Evolutionary conservation across 2,797 vertebrate genomes (phyloP).

Genomic region (Chelon auratus): DNA sequence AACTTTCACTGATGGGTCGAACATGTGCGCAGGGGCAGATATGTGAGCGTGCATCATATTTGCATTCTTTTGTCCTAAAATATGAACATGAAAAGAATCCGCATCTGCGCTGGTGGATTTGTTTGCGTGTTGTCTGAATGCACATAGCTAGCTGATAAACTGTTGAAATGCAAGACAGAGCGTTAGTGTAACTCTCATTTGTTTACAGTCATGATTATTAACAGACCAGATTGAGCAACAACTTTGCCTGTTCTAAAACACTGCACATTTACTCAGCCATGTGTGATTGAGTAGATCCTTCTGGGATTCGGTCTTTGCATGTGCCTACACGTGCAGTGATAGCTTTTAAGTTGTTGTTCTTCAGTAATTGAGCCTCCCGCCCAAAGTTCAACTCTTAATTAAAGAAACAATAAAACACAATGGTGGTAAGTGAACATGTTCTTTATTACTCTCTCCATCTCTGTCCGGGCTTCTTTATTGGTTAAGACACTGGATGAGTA

Average conservation of each 20-base stretch:
- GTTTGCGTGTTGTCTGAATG: slow-evolving; percentile 5
- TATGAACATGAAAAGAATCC: slow-evolving; percentile 29
- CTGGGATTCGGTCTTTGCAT: slow-evolving; percentile 22
- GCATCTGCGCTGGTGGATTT: background rate
- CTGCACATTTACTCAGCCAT: slow-evolving; percentile 29
- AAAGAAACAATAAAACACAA: slow-evolving; percentile 61
- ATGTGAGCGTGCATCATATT: slow-evolving; percentile 19
- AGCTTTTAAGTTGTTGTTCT: slow-evolving; percentile 48
- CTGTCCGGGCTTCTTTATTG: slow-evolving; percentile 59
- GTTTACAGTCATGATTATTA: slow-evolving; percentile 43
- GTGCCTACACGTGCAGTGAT: slow-evolving; percentile 33
- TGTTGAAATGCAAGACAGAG: slow-evolving; percentile 1
- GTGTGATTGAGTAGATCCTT: slow-evolving; percentile 4
- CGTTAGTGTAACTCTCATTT: slow-evolving; percentile 31
- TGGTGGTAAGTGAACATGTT: slow-evolving; percentile 38
- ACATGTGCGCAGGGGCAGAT: slow-evolving; percentile 8
- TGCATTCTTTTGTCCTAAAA: slow-evolving; percentile 38
- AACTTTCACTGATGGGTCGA: slow-evolving; percentile 18
- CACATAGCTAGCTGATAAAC: slow-evolving; percentile 23
- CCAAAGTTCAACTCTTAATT: slow-evolving; percentile 71
- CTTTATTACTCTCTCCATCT: slow-evolving; percentile 60
- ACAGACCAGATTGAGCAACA: slow-evolving; percentile 58
- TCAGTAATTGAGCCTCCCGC: slow-evolving; percentile 40
- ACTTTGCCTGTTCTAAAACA: slow-evolving; percentile 31
- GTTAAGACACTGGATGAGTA: slow-evolving; percentile 64